Percentiles rank a stretch among this genome's conserved stretches.
Conservation (phyloP, 2,888 invertebrate species). For the Drosophila emarginata region DNA sequence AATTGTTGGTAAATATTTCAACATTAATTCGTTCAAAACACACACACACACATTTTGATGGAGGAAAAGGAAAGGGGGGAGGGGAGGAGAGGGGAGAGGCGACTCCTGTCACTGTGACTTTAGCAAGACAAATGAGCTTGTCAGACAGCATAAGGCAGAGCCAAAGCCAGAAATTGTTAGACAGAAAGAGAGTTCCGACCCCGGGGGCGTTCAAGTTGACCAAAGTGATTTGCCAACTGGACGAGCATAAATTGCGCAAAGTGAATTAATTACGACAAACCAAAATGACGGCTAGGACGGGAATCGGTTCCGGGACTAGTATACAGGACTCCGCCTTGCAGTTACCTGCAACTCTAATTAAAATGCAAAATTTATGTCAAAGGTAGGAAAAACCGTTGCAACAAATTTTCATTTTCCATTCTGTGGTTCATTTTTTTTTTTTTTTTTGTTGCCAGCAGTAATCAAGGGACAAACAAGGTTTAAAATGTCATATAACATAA, state of each 20-base stretch:
- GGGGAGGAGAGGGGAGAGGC: no score
- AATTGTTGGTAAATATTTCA: conserved; percentile 66
- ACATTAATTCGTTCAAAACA: conserved; percentile 40
- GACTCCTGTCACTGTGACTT: not conserved
- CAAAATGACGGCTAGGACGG: conserved; percentile 6
- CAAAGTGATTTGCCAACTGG: conserved; percentile 45
- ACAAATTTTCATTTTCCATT: conserved; percentile 9
- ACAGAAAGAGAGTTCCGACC: conserved; percentile 22
- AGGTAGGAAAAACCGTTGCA: conserved; percentile 13
- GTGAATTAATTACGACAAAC: conserved; percentile 59
- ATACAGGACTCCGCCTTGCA: not conserved
- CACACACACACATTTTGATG: conserved; percentile 13
- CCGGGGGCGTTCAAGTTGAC: conserved; percentile 23
- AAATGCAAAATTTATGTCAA: conserved; percentile 8
- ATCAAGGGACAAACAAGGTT: not conserved
- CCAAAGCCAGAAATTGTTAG: conserved; percentile 19
- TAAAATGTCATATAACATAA: no score
- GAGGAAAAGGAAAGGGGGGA: not conserved
- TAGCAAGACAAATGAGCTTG: conserved; percentile 59
- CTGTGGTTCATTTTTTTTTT: conserved; percentile 33
- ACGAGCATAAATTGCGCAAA: conserved; percentile 47
- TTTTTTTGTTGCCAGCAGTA: no score
- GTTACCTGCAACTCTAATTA: not conserved
- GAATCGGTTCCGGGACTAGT: not conserved
- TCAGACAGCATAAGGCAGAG: conserved; percentile 16